Conservation (phyloP, 1,140 invertebrate genomes). For the Nomia melanderi region DNA sequence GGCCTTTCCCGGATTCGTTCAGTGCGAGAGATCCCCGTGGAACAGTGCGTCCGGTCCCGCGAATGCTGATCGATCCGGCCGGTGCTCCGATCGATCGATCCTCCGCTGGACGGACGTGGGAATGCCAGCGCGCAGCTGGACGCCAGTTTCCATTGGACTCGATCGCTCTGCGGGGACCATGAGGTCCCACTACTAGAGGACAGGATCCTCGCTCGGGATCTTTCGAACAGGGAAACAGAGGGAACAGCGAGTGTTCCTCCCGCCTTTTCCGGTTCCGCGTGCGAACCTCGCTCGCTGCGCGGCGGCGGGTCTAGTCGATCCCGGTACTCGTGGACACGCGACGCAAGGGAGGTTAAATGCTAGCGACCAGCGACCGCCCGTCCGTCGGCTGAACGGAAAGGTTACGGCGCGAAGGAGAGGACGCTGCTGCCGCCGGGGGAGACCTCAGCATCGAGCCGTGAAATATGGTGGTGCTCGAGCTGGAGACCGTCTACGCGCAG, state of each 20-base stretch:
- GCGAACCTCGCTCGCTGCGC: no score
- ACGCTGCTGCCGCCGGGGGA: background rate
- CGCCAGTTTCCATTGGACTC: conserved; percentile 6
- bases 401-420: conserved; percentile 17
- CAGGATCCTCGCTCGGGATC: no score
- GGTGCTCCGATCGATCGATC: background rate
- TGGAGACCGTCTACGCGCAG: conserved; percentile 88
- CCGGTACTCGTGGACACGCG: no score
- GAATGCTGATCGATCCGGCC: no score
- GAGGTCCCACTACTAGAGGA: background rate
- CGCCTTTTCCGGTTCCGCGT: no score
- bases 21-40: no score
- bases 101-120: background rate
- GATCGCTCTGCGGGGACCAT: conserved; percentile 5
- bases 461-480: conserved; percentile 88
- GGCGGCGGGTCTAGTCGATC: no score
- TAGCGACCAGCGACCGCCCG: conserved; percentile 24
- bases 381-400: conserved; percentile 51
- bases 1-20: background rate
- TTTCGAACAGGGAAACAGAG: conserved; percentile 17
- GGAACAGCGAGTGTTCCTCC: no score
- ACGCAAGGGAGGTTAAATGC: conserved; percentile 27
- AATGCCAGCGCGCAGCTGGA: conserved; percentile 10
- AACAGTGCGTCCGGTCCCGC: no score
- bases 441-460: conserved; percentile 27